Evolutionary conservation across 2,113 vertebrate genomes (phyloP).

Genomic region (Stigmatopora nigra): DNA sequence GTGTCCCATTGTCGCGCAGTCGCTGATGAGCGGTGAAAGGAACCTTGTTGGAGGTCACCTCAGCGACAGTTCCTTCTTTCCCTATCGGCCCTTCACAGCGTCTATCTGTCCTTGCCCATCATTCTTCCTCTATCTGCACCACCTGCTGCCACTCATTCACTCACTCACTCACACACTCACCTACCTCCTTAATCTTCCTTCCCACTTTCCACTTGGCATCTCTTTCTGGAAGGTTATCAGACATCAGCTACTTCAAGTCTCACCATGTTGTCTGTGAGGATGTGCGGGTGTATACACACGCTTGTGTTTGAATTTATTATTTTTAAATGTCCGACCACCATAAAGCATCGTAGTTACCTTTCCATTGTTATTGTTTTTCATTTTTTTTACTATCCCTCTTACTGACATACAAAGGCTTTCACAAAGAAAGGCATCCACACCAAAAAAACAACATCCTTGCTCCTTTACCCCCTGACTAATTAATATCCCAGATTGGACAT

Average conservation of each 20-base stretch:
- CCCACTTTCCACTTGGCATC: constrained; percentile 48
- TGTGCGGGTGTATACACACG: constrained; percentile 1
- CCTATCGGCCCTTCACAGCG: constrained; percentile 55
- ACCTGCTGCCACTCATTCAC: constrained; percentile 48
- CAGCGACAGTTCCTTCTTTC: constrained; percentile 57
- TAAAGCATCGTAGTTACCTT: constrained; percentile 31
- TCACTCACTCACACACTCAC: constrained; percentile 52
- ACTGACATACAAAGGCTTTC: not conserved
- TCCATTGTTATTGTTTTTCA: constrained; percentile 19
- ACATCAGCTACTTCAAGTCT: constrained; percentile 26
- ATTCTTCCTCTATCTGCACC: constrained; percentile 48
- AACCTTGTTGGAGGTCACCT: constrained; percentile 53
- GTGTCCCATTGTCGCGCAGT: constrained; percentile 20
- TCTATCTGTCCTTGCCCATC: constrained; percentile 61
- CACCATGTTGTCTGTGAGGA: not conserved
- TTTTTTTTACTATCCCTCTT: not conserved
- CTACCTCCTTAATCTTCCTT: constrained; percentile 51
- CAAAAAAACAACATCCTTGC: constrained; percentile 23
- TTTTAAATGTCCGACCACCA: constrained; percentile 25
- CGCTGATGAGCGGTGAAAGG: constrained; percentile 27
- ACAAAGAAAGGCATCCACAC: not conserved
- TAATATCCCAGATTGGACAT: constrained; percentile 58
- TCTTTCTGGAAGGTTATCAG: constrained; percentile 51
- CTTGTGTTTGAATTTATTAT: constrained; percentile 14
- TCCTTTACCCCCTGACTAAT: constrained; percentile 51